Conservation (phyloP, 2,113 vertebrate genomes). For the Zeus faber region DNA sequence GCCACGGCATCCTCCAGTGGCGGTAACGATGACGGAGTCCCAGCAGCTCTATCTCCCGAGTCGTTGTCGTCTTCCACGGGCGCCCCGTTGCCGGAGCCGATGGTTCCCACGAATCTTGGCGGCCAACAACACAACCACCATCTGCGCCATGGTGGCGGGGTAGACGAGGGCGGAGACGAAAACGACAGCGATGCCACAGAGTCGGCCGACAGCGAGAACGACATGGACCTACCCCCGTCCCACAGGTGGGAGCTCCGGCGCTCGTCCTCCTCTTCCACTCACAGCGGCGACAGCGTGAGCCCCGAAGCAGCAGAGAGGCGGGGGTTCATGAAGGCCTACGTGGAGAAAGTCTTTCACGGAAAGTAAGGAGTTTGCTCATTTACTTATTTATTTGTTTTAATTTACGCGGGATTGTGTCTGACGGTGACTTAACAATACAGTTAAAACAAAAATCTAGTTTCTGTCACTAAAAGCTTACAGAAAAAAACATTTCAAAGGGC, state of each 20-base stretch:
- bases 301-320: slow-evolving; percentile 68
- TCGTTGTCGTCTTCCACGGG: slow-evolving; percentile 14
- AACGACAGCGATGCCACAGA: slow-evolving; percentile 89
- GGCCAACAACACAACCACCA: slow-evolving; percentile 11
- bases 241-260: slow-evolving; percentile 72
- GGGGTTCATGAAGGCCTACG: slow-evolving; percentile 87
- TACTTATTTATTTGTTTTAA: not conserved
- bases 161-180: slow-evolving; percentile 24
- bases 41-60: slow-evolving; percentile 47
- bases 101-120: slow-evolving; percentile 29
- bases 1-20: slow-evolving; percentile 47
- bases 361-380: slow-evolving; percentile 70
- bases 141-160: not conserved
- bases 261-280: slow-evolving; percentile 88
- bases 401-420: too few relatives aligned
- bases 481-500: too few relatives aligned
- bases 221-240: slow-evolving; percentile 76
- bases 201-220: slow-evolving; percentile 91
- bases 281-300: slow-evolving; percentile 80
- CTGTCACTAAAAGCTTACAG: too few relatives aligned
- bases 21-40: slow-evolving; percentile 33
- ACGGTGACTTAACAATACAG: too few relatives aligned
- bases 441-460: too few relatives aligned
- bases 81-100: slow-evolving; percentile 46
- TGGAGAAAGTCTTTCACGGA: slow-evolving; percentile 89